These are phyloP conservation scores for Ia io DNA, from an alignment of 2,113 vertebrate genomes.

Conservation along the genomic window DNA sequence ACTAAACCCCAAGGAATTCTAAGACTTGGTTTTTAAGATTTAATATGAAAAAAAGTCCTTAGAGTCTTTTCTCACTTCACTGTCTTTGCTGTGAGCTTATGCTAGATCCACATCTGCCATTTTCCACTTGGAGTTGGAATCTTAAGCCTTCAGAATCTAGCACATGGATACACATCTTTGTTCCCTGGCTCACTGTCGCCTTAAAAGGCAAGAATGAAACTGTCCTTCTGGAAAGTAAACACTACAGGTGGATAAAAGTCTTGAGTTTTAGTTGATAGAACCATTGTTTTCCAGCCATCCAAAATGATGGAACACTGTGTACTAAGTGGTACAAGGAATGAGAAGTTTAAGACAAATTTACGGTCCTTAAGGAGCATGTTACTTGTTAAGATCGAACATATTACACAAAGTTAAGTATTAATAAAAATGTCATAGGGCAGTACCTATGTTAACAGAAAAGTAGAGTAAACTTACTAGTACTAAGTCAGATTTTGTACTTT, in stretches of 20 bases:
- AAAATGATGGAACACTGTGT: background rate
- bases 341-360: background rate
- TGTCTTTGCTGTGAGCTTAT: background rate
- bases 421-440: background rate
- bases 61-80: background rate
- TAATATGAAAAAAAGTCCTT: background rate
- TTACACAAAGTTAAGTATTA: background rate
- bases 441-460: background rate
- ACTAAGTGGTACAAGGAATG: background rate
- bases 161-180: background rate
- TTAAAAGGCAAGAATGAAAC: background rate
- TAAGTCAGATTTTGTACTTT: slow-evolving; percentile 16
- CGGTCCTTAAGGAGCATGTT: background rate
- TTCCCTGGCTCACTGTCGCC: background rate
- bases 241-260: background rate
- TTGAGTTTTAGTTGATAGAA: background rate
- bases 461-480: background rate
- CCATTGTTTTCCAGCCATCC: background rate
- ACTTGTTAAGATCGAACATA: background rate
- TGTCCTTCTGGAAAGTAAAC: background rate
- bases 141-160: background rate
- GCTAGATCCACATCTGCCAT: background rate
- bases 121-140: background rate
- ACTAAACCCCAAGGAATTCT: background rate
- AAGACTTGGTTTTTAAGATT: slow-evolving; percentile 20